phyloP scores from a whole-genome alignment of 2,113 vertebrate genomes.

The Cranoglanis bouderius region DNA sequence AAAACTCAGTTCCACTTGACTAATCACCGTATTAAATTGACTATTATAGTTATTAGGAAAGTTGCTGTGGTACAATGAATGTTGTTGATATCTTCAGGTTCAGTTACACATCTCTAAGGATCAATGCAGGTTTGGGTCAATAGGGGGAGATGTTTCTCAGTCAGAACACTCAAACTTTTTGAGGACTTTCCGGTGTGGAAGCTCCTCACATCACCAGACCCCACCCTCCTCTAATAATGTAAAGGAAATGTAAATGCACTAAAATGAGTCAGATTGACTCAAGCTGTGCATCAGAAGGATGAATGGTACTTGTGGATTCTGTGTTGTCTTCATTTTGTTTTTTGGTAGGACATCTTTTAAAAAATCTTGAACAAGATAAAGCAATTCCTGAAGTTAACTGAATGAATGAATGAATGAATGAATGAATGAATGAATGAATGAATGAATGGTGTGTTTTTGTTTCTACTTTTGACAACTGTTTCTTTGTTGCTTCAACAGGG shows the following conservation, averaged over 20 bases:
- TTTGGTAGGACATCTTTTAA: background rate
- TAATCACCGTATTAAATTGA: too few species aligned
- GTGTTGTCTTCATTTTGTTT: background rate
- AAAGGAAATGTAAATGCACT: background rate
- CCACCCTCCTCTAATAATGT: background rate
- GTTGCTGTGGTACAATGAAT: too few species aligned
- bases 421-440: background rate
- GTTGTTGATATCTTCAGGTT: too few species aligned
- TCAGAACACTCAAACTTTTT: background rate
- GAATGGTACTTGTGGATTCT: background rate
- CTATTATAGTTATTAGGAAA: constrained; percentile 45
- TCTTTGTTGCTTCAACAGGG: background rate
- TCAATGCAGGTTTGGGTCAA: too few species aligned
- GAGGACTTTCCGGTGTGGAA: background rate
- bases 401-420: background rate
- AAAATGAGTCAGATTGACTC: background rate
- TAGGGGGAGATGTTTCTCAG: constrained; percentile 21
- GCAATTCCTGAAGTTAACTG: background rate
- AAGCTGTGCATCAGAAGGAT: background rate
- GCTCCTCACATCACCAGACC: background rate
- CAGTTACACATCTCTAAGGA: background rate
- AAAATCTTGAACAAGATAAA: background rate
- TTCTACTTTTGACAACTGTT: background rate
- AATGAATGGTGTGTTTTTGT: background rate
- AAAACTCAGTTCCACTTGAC: too few species aligned